Base-by-base conservation (phyloP, 1,140 invertebrate species). In the Drosophila tropicalis region DNA sequence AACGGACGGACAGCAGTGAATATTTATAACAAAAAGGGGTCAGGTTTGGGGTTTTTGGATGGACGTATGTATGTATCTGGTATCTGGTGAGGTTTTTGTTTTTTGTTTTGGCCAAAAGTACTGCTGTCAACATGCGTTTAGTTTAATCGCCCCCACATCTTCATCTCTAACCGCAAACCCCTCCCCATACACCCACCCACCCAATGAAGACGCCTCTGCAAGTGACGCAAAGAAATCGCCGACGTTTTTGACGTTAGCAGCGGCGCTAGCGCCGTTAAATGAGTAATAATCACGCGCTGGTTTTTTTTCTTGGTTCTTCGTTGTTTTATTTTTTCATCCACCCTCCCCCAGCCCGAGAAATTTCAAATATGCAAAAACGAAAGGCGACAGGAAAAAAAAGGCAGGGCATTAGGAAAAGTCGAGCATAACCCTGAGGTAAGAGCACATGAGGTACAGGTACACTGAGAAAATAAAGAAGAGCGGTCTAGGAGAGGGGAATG, bases 241-340 rank as follows among this genome's bases (percentile, higher is more conserved):
- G 51, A 10, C 72, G 17, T n/a, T 56, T 13, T 39, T 19, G 68
- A 47, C 47, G 34, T 62, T 32, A 40, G 17, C 51, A n/a, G 17
- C 65, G 29, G 13, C 41, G 17, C 7, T 73, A 62, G 51, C 60
- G 72, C 40, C 60, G 62, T 74, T 25, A 76, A 76, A 76, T 76
- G 73, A 76, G 72, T 76, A 76, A 76, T 76, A 76, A 76, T 76
- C 73, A 76, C 73, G 73, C 72, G 73, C 65, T 44, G 32, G 56
- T 57, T 57, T 22, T 57, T 22, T 47, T 47, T 47, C 44, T 47
- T 47, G 17, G 25, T 13, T 55, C 17, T 32, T 44, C 17, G 29
- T 29, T 29, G 29, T 17, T 29, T 47, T 19, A 15, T 19, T 29
- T 54, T 15, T 57, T 58, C 65, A 15, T 9, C 13, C 17, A 7